Evolutionary conservation across 2,797 vertebrate species (phyloP).

Genomic region (Enteromius radiatus): DNA sequence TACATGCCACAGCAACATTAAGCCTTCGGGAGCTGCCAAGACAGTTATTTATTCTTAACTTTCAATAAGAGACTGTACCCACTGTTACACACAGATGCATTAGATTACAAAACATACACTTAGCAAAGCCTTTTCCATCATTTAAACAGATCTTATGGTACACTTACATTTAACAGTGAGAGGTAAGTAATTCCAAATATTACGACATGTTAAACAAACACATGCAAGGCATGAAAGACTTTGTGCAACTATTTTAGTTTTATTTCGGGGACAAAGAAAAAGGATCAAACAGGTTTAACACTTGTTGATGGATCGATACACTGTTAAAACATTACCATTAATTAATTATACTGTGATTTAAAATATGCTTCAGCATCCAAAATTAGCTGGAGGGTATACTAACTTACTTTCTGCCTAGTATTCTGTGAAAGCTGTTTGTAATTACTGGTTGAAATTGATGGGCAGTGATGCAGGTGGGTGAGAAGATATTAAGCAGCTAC

Average conservation of each 20-base stretch:
- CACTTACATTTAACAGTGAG: neutral
- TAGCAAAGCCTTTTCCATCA: neutral
- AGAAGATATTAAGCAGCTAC: slow-evolving; percentile 13
- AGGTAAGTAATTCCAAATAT: neutral
- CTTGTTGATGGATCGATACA: neutral
- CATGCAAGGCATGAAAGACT: neutral
- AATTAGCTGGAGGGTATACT: neutral
- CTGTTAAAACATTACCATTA: neutral
- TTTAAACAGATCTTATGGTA: neutral
- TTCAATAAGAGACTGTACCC: slow-evolving; percentile 12
- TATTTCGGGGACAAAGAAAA: neutral
- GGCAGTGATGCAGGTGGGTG: slow-evolving; percentile 1
- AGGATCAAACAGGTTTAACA: slow-evolving; percentile 13
- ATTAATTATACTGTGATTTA: neutral
- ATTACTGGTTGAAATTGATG: slow-evolving; percentile 10
- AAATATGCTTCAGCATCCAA: neutral
- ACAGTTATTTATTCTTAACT: slow-evolving; percentile 57
- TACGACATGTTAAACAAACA: neutral
- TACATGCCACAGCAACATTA: slow-evolving; percentile 45
- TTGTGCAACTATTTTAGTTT: neutral
- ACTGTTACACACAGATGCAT: slow-evolving; percentile 15
- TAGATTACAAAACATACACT: neutral
- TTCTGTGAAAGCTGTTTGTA: slow-evolving; percentile 22
- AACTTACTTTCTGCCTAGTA: neutral
- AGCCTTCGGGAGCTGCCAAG: slow-evolving; percentile 43